Percentiles rank a stretch among this genome's conserved stretches.
Evolutionary conservation across 2,888 invertebrate genomes (phyloP).

Genomic region (Athetis lepigone): DNA sequence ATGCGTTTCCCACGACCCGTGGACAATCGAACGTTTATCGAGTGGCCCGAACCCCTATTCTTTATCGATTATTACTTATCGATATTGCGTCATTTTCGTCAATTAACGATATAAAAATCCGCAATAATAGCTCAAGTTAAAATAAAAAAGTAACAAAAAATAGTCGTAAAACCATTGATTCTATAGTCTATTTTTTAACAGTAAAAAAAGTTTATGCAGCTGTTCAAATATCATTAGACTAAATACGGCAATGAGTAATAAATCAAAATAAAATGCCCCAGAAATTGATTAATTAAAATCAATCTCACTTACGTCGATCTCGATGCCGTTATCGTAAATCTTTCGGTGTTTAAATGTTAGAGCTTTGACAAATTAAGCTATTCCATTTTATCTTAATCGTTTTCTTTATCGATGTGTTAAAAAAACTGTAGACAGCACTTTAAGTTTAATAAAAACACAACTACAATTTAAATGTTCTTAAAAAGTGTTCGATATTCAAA

Average conservation of each 20-base stretch:
- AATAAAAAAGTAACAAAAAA: slow-evolving; percentile 24
- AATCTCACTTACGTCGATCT: slow-evolving; percentile 46
- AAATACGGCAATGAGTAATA: slow-evolving; percentile 46
- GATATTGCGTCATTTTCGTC: slow-evolving; percentile 50
- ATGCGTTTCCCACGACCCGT: slow-evolving; percentile 79
- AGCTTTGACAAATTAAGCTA: slow-evolving; percentile 65
- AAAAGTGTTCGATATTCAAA: slow-evolving; percentile 18
- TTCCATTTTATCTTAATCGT: slow-evolving; percentile 58
- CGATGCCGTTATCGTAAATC: slow-evolving; percentile 61
- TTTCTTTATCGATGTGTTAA: slow-evolving; percentile 52
- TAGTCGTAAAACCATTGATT: neutral
- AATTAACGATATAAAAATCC: slow-evolving; percentile 28
- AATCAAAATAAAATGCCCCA: slow-evolving; percentile 57
- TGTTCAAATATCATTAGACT: slow-evolving; percentile 54
- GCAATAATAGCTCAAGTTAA: slow-evolving; percentile 1
- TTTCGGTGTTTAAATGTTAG: slow-evolving; percentile 53
- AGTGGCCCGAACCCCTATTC: slow-evolving; percentile 68
- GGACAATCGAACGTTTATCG: slow-evolving; percentile 81
- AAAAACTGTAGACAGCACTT: slow-evolving; percentile 38
- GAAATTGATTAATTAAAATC: slow-evolving; percentile 62
- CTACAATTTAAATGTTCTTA: slow-evolving; percentile 24
- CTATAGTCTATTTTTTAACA: slow-evolving; percentile 3
- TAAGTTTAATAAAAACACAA: slow-evolving; percentile 22
- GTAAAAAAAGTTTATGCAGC: slow-evolving; percentile 19
- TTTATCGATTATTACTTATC: slow-evolving; percentile 60